A percentile compares a stretch with the other conserved stretches of the same genome.
phyloP scores from a whole-genome alignment of 2,888 invertebrate species.

The Lithophane socia region DNA sequence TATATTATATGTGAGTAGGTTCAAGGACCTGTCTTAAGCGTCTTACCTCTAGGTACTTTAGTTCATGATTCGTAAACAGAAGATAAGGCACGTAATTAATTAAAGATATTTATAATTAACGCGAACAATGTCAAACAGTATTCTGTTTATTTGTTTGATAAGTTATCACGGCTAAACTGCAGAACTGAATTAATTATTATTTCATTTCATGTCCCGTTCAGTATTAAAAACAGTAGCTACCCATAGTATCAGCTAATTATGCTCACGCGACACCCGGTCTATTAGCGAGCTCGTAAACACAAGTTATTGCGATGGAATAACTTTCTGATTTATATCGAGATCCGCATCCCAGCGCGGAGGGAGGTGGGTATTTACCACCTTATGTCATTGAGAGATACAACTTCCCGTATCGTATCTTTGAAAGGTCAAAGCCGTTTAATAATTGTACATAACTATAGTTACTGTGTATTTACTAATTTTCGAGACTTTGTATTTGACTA shows the following conservation, averaged over 20 bases:
- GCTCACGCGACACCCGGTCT: conserved; percentile 61
- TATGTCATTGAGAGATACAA: conserved; percentile 20
- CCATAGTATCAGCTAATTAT: conserved; percentile 46
- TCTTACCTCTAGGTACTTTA: neutral
- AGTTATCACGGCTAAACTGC: neutral
- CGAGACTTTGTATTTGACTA: neutral
- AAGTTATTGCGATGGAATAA: conserved; percentile 77
- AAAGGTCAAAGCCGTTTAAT: neutral
- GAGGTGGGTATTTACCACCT: conserved; percentile 12
- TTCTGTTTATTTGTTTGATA: neutral
- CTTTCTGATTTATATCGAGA: conserved; percentile 76
- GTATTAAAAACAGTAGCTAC: conserved; percentile 58
- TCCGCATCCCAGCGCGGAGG: conserved; percentile 30
- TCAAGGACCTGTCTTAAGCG: neutral
- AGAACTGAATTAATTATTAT: neutral
- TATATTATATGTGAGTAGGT: neutral
- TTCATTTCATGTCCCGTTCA: conserved; percentile 15
- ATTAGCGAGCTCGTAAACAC: conserved; percentile 77
- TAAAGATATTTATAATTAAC: conserved; percentile 23
- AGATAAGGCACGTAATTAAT: conserved; percentile 54
- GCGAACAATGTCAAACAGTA: neutral
- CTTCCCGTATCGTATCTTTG: neutral
- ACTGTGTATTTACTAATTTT: neutral
- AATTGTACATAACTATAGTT: neutral
- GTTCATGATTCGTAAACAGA: conserved; percentile 13